Base-by-base conservation (phyloP, 2,888 invertebrate genomes). In the Scrobipalpa atriplicella region DNA sequence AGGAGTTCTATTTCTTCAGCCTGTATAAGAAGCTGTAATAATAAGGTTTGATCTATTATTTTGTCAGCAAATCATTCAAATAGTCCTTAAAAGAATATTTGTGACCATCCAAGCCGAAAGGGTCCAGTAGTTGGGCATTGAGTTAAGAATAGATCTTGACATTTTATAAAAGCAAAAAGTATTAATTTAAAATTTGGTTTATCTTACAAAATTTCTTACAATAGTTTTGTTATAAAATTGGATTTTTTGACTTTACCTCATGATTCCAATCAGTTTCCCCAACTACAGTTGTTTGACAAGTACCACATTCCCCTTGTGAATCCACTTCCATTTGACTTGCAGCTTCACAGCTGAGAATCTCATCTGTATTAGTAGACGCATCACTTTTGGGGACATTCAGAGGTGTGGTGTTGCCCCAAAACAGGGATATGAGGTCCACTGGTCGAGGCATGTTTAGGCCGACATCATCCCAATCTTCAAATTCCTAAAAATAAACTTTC, bases 381-480 rank as follows among this genome's bases (percentile, higher is more conserved):
- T 93, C 93, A 29, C 81, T 82, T 70, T 89, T 93, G 10, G 88
- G 84, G 11, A 87, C 81, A 75, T 70, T 83, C 11, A 85, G 81
- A 75, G 76, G 80, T 79, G 81, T 69, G 61, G 83, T 76, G 68
- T 87, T 88, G 66, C 95, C 95, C 72, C 95, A 91, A 77, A 96
- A 96, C 64, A 96, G 85, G 39, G 94, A 94, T 13, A 97, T 86
- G 41, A 98, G 86, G 73, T 96, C 95, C 0, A 96, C 94, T 36
- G 97, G 97, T 75, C 96, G 95, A 0, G 97, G 94, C 85, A 97
- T 96, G 82, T 98, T 97, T 56, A 98, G 90, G 0, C 98, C 97
- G 13, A 98, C 97, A 89, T 97, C 97, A 85, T 97, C 97, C 98
- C 98, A 98, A 81, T 97, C 97, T 87, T 97, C 97, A 90, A 97